Evolutionary conservation across 2,113 vertebrate genomes (phyloP), one percentile per base, ranked within the genome.

Genomic region (Myiozetetes cayanensis): DNA sequence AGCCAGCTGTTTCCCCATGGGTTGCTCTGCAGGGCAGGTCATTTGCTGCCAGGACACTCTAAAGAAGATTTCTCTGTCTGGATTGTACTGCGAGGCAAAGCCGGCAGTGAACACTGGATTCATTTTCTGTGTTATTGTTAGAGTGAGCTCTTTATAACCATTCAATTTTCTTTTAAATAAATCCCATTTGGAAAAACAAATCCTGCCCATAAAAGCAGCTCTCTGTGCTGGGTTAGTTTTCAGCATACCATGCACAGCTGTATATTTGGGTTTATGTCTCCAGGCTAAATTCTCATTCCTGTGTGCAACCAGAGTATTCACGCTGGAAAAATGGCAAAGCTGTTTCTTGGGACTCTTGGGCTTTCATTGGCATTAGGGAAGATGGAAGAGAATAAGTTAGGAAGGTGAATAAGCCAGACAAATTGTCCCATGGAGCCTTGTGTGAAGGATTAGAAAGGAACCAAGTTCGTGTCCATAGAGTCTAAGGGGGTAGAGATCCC

Each of bases 171-270:
- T 93, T 92, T 95, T 93, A 93, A 96, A 95, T 95, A 97, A 96
- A 97, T 97, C 94, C 95, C 94, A 93, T 97, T 97, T 96, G 87
- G 95, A 94, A 96, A 97, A 97, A 96, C 95, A 96, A 96, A 96
- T 90, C 93, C 86, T 96, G 53, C 82, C 94, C 73, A 71, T 95
- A 92, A 95, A 97, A 96, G 94, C 96, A 84, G 88, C 88, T 84
- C 72, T 96, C 90, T 94, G 63, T 93, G 70, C 92, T 75, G 94
- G 85, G 92, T 93, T 91, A 73, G 87, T 80, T 94, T 96, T 80
- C 85, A 88, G 76, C 93, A 92, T 90, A 90, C 88, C 20, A 9
- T 96, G 67, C 88, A 81, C n/a, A 85, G 84, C 94, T 96, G 95
- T 96, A 94, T 94, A 85, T 96, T 96, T 94, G 87, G 66, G 73